Percentiles rank a stretch among this genome's conserved stretches.
These are phyloP conservation scores for Montipora foliosa DNA, from an alignment of 64 coral and sea anemone genomes.

Conservation along the genomic window DNA sequence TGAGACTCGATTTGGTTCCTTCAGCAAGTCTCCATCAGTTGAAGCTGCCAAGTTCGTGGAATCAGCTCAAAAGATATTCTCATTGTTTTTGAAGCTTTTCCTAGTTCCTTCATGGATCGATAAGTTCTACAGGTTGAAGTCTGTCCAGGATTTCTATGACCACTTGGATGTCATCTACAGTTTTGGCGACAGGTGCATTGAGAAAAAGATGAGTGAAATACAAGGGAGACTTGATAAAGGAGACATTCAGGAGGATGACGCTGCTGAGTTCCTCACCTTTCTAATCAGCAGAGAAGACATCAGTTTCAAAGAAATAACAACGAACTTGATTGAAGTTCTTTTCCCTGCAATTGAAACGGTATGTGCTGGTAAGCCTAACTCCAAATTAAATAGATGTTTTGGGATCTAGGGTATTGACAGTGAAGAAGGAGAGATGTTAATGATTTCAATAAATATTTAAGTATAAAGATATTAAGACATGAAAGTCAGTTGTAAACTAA, in stretches of 20 bases:
- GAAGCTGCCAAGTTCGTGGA: slow-evolving; percentile 69
- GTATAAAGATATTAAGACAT: too few species aligned
- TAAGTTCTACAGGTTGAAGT: slow-evolving; percentile 51
- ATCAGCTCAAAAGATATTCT: slow-evolving; percentile 45
- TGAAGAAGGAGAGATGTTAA: too few species aligned
- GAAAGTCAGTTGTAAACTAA: too few species aligned
- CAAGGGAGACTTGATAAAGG: slow-evolving; percentile 34
- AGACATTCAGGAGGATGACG: slow-evolving; percentile 35
- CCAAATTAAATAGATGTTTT: too few species aligned
- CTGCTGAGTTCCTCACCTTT: slow-evolving; percentile 70
- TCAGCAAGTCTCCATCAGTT: slow-evolving; percentile 43
- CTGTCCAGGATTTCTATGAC: slow-evolving; percentile 45
- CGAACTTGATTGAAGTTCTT: slow-evolving; percentile 71
- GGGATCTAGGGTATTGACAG: too few species aligned
- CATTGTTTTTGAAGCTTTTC: not conserved
- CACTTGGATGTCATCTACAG: slow-evolving; percentile 71
- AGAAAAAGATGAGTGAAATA: slow-evolving; percentile 57
- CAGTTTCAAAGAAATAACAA: slow-evolving; percentile 58
- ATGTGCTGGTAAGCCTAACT: not conserved
- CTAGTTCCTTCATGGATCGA: slow-evolving; percentile 63
- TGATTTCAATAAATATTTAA: too few species aligned
- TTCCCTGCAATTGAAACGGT: slow-evolving; percentile 81
- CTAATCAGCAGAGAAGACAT: slow-evolving; percentile 67
- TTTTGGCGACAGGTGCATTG: slow-evolving; percentile 65
- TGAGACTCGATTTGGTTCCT: slow-evolving; percentile 81